These are phyloP conservation scores for Himalopsyche japonica DNA, from an alignment of 2,888 invertebrate genomes.

Conservation along the genomic window DNA sequence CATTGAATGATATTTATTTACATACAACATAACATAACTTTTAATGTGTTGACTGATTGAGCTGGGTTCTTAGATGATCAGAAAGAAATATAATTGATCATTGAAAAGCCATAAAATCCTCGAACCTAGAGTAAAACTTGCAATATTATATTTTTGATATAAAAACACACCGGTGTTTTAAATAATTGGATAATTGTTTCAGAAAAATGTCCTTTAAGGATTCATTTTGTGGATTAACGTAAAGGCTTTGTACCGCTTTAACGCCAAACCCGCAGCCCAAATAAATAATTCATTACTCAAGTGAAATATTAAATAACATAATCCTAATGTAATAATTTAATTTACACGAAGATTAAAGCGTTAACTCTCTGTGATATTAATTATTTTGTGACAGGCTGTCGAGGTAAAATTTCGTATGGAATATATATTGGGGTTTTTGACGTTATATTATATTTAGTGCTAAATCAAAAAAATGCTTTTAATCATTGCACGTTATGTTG, in stretches of 20 bases:
- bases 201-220: background rate
- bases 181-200: background rate
- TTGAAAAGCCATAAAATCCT: no score
- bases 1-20: no score
- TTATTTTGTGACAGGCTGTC: background rate
- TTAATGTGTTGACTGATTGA: no score
- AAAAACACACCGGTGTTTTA: background rate
- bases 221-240: background rate
- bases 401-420: background rate
- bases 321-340: background rate
- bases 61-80: no score
- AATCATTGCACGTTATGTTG: no score
- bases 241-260: background rate
- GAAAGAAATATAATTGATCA: no score
- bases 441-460: no score
- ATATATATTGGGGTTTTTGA: no score
- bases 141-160: no score
- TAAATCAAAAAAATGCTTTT: no score
- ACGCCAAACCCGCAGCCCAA: background rate
- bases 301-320: background rate
- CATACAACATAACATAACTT: no score
- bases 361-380: background rate
- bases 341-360: background rate
- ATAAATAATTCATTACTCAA: background rate
- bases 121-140: no score